Conservation (phyloP, 2,797 vertebrate species). For the Phrynocephalus vlangalii region DNA sequence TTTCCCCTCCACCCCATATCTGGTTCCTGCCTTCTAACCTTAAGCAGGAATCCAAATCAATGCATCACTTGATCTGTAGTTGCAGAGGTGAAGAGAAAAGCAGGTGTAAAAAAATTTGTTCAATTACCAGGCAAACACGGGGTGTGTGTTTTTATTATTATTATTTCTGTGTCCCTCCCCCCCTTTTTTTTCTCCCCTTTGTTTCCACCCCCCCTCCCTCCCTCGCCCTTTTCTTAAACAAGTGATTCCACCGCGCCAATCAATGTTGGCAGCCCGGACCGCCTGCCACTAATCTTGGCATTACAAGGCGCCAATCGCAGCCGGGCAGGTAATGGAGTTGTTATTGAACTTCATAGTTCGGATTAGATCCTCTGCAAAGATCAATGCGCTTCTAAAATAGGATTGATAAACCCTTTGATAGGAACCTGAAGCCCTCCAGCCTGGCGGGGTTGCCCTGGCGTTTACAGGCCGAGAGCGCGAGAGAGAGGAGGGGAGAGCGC, state of each 20-base stretch:
- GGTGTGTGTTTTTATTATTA: conserved; percentile 78
- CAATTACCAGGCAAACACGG: conserved; percentile 94
- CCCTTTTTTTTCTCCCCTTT: no score
- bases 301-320: conserved; percentile 98
- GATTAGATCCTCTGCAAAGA: conserved; percentile 99
- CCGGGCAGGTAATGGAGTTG: conserved; percentile 98
- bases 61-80: conserved; percentile 83
- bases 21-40: conserved; percentile 78
- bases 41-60: conserved; percentile 92
- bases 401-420: conserved; percentile 98
- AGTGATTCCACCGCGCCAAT: conserved; percentile 99
- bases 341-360: conserved; percentile 99
- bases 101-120: conserved; percentile 90
- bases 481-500: conserved; percentile 56
- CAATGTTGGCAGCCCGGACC: conserved; percentile 98
- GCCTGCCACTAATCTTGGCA: conserved; percentile 98
- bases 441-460: conserved; percentile 85
- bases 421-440: conserved; percentile 96
- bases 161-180: no score
- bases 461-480: conserved; percentile 83
- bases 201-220: neutral
- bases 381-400: conserved; percentile 98
- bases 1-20: no score
- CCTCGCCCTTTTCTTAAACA: conserved; percentile 80
- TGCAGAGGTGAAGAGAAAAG: no score